A percentile compares a stretch with the other conserved stretches of the same genome.
These are phyloP conservation scores for Chaetops frenatus DNA, from an alignment of 2,113 vertebrate genomes.

Conservation along the genomic window DNA sequence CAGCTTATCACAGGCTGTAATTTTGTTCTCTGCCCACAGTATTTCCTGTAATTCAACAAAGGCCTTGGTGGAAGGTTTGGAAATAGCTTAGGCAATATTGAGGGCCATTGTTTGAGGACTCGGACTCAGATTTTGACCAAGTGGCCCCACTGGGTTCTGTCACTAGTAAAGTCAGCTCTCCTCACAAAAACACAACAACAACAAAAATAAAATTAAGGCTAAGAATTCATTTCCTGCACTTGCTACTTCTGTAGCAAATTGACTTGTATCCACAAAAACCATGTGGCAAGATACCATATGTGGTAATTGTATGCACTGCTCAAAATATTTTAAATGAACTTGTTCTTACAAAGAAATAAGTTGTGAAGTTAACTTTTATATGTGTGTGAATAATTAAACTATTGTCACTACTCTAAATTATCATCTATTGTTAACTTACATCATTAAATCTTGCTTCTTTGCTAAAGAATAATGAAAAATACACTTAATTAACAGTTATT, in stretches of 20 bases:
- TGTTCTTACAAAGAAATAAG: slow-evolving; percentile 75
- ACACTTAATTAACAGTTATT: slow-evolving; percentile 81
- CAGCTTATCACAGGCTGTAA: not conserved
- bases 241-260: slow-evolving; percentile 43
- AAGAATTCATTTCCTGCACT: not conserved
- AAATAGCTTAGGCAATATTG: not conserved
- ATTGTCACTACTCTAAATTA: slow-evolving; percentile 82
- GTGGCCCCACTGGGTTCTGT: not conserved
- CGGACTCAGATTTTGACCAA: not conserved
- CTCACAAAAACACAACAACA: not conserved
- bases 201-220: not conserved
- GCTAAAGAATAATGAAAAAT: slow-evolving; percentile 80
- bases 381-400: slow-evolving; percentile 80
- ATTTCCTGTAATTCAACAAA: slow-evolving; percentile 21
- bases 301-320: slow-evolving; percentile 66
- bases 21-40: not conserved
- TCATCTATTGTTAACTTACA: slow-evolving; percentile 80
- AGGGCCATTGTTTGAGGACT: not conserved
- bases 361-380: slow-evolving; percentile 78
- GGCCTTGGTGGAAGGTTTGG: not conserved
- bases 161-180: not conserved
- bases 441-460: slow-evolving; percentile 80
- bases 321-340: slow-evolving; percentile 79
- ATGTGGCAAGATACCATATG: slow-evolving; percentile 45
- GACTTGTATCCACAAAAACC: slow-evolving; percentile 62